Conservation (phyloP, 2,797 vertebrate genomes). For the Sandelia bainsii region DNA sequence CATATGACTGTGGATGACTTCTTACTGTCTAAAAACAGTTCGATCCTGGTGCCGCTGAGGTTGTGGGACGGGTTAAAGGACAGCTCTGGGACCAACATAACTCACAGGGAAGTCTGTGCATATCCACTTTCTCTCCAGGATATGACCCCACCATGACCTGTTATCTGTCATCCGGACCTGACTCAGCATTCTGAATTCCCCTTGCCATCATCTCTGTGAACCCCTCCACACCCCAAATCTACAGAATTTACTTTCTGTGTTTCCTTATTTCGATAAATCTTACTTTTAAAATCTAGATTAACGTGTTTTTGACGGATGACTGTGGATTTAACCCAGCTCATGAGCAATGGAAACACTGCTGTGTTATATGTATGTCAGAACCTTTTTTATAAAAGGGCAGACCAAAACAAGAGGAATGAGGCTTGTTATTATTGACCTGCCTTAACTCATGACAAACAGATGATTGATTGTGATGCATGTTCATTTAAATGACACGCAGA, state of each 20-base stretch:
- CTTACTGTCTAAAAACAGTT: constrained; percentile 34
- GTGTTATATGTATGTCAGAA: neutral
- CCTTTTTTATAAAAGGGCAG: neutral
- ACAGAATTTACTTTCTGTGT: neutral
- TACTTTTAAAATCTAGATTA: neutral
- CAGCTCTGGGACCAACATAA: constrained; percentile 42
- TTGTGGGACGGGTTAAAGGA: constrained; percentile 73
- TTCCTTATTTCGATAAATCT: constrained; percentile 14
- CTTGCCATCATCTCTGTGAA: constrained; percentile 38
- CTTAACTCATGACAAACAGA: constrained; percentile 17
- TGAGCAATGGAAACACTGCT: neutral
- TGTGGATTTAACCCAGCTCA: neutral
- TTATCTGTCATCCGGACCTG: constrained; percentile 64
- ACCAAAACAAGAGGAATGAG: neutral
- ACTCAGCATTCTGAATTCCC: constrained; percentile 71
- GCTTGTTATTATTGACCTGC: neutral
- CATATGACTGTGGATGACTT: constrained; percentile 33
- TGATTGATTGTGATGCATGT: constrained; percentile 37
- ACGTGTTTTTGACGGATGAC: neutral
- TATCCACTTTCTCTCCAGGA: constrained; percentile 69
- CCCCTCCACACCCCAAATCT: neutral
- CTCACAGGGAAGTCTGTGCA: constrained; percentile 54
- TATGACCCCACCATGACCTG: constrained; percentile 67
- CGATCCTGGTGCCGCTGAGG: constrained; percentile 47
- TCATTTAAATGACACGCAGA: constrained; percentile 31